phyloP scores from a whole-genome alignment of 2,888 invertebrate species.

The Catonia carolina region DNA sequence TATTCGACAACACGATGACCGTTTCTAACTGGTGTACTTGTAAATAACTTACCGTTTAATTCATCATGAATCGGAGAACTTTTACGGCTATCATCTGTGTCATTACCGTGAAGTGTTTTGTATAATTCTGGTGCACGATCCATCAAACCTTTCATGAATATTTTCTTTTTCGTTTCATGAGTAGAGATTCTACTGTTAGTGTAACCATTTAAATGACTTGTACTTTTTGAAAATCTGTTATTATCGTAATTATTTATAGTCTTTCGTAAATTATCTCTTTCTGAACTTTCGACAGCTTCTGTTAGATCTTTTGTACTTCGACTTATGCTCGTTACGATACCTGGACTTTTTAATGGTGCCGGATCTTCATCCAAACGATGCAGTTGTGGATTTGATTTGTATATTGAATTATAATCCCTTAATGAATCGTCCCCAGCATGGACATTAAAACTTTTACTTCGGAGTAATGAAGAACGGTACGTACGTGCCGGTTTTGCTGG shows the following conservation, averaged over 20 bases:
- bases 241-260: slow-evolving; percentile 28
- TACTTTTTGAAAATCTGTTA: slow-evolving; percentile 28
- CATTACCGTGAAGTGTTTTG: slow-evolving; percentile 61
- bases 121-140: slow-evolving; percentile 66
- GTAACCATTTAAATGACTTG: slow-evolving; percentile 41
- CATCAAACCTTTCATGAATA: slow-evolving; percentile 61
- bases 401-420: slow-evolving; percentile 31
- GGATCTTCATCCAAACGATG: slow-evolving; percentile 63
- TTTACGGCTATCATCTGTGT: slow-evolving; percentile 14
- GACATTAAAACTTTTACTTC: slow-evolving; percentile 82
- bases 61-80: slow-evolving; percentile 19
- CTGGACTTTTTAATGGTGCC: slow-evolving; percentile 73
- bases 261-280: slow-evolving; percentile 36
- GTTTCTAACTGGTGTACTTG: slow-evolving; percentile 40
- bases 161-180: slow-evolving; percentile 54
- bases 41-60: slow-evolving; percentile 18
- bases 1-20: slow-evolving; percentile 33
- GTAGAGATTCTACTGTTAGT: slow-evolving; percentile 46
- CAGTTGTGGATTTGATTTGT: slow-evolving; percentile 65
- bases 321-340: slow-evolving; percentile 77
- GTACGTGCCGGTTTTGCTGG: slow-evolving; percentile 74
- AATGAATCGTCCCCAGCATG: slow-evolving; percentile 46
- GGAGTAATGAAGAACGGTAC: slow-evolving; percentile 63
- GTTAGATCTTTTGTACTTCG: slow-evolving; percentile 73
- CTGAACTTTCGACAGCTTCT: slow-evolving; percentile 45